Percentiles rank a stretch among this genome's conserved stretches.
These are phyloP conservation scores for Rhyacichthys aspro DNA, from an alignment of 2,797 vertebrate genomes.

Conservation along the genomic window DNA sequence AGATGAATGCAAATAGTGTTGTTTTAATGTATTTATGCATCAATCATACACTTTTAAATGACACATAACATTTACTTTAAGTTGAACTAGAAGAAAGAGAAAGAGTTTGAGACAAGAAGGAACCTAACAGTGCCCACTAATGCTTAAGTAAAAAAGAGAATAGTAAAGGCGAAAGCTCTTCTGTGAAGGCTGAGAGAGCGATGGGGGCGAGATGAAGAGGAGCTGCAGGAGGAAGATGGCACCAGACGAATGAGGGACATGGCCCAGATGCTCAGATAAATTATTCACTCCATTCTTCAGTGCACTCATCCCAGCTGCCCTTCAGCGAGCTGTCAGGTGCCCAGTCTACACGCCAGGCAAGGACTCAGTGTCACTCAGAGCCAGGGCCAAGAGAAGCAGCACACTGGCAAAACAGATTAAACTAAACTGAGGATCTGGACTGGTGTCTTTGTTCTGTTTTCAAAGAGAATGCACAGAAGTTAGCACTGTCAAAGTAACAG, in stretches of 20 bases:
- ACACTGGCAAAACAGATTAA: too few relatives aligned
- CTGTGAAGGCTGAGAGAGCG: slow-evolving; percentile 23
- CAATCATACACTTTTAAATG: too few relatives aligned
- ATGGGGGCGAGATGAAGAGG: slow-evolving; percentile 30
- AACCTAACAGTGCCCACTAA: neutral
- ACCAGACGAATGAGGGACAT: slow-evolving; percentile 52
- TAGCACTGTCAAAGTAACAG: too few relatives aligned
- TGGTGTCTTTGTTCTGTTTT: neutral
- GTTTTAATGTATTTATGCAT: too few relatives aligned
- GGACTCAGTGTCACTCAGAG: slow-evolving; percentile 41
- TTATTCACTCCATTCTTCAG: slow-evolving; percentile 75
- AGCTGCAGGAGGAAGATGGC: neutral
- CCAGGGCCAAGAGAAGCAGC: neutral
- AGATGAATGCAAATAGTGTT: too few relatives aligned
- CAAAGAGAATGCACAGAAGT: too few relatives aligned
- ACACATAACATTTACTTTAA: too few relatives aligned
- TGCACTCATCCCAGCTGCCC: slow-evolving; percentile 55
- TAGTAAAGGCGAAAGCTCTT: slow-evolving; percentile 15
- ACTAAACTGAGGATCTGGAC: neutral
- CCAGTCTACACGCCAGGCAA: slow-evolving; percentile 38
- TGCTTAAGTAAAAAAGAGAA: slow-evolving; percentile 5
- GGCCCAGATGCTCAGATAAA: slow-evolving; percentile 76
- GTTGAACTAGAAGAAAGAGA: too few relatives aligned
- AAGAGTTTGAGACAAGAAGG: neutral
- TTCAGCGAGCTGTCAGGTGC: slow-evolving; percentile 61